These are phyloP conservation scores for Mesocricetus auratus DNA, from an alignment of 2,113 vertebrate species.

Conservation along the genomic window DNA sequence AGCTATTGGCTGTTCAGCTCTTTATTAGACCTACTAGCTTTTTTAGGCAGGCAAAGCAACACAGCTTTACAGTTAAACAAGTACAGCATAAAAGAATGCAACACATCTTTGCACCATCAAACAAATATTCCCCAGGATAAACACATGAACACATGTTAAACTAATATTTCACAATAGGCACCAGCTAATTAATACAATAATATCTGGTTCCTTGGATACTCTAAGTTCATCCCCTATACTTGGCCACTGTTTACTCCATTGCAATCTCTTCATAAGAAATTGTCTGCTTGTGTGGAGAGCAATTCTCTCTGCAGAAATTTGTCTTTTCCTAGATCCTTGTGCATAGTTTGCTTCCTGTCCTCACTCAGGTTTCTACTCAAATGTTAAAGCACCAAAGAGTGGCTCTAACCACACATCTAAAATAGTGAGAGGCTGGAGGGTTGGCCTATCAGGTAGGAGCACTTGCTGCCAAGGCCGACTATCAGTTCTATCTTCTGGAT, in stretches of 20 bases:
- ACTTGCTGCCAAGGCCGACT: neutral
- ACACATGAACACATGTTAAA: neutral
- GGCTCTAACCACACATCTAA: neutral
- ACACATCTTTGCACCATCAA: neutral
- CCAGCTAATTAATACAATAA: neutral
- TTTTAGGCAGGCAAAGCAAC: neutral
- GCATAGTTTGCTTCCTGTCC: neutral
- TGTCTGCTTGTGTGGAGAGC: neutral
- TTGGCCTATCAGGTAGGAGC: neutral
- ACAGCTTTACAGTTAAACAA: neutral
- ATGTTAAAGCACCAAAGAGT: neutral
- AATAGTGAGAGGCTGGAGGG: neutral
- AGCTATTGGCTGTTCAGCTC: neutral
- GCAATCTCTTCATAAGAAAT: neutral
- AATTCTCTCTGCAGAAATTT: neutral
- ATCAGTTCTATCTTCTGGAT: neutral
- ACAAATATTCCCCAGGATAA: neutral
- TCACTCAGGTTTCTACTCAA: neutral
- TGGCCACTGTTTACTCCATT: neutral
- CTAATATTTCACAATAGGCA: neutral
- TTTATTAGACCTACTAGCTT: neutral
- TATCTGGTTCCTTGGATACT: neutral
- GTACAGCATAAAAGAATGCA: neutral
- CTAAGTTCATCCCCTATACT: neutral
- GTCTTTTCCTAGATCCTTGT: neutral